Evolutionary conservation across 2,797 vertebrate species (phyloP), one percentile per base, ranked within the genome.

Genomic region (Poecilia gillii): DNA sequence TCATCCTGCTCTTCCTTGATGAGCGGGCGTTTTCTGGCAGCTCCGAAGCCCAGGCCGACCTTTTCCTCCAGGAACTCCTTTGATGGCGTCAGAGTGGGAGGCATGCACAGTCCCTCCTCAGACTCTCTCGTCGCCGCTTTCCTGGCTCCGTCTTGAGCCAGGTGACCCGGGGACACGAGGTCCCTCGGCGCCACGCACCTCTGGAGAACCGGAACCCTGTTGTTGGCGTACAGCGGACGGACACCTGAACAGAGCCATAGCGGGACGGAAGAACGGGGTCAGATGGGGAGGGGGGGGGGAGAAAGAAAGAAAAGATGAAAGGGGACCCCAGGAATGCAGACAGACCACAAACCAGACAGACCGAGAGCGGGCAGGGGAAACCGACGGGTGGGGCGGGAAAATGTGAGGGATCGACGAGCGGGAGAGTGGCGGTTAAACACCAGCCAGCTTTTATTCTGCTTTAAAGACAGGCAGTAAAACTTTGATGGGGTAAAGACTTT

Each of bases 21-120:
- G 83, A 95, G 91, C 78, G 95, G 95, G 82, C 96, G 96, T 89
- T 97, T 98, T 93, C 96, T 96, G 85, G 92, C 89, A 86, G 94
- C 91, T 87, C 91, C 95, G 28, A 90, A 90, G 73, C 94, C 95
- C 25, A 89, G 91, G 43, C 88, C 88, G 84, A 79, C 73, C 31
- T 92, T 95, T 74, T 95, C 94, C 49, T 87, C 93, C 66, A 86
- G 41, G 2, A 86, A 93, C 18, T 90, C 95, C 84, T 95, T 96
- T 0, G 77, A 90, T n/a, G 84, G 85, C 12, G 90, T 88, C 83
- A 92, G 45, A 80, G 83, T 86, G 1, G 94, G 88, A 36, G 92
- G 90, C 39, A 82, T 5, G 72, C 93, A 91, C 11, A 90, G 81
- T 25, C 75, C 82, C 39, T 87, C 90, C 23, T 92, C 93, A 0